These are phyloP conservation scores for Sylvia borin DNA, from an alignment of 2,797 vertebrate species.

Conservation along the genomic window DNA sequence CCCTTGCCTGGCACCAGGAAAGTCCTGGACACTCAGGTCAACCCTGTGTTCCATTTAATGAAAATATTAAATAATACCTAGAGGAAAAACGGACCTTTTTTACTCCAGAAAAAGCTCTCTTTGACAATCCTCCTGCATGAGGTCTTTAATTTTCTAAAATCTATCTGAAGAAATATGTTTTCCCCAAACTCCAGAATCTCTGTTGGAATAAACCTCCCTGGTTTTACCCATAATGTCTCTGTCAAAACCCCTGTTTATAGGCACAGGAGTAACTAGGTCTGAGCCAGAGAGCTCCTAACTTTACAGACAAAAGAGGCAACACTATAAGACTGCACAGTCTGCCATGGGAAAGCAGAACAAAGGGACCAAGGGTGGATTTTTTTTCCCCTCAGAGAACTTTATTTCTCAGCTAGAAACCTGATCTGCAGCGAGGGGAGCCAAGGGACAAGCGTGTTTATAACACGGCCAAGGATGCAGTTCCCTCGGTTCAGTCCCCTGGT, in stretches of 20 bases:
- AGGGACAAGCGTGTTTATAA: background rate
- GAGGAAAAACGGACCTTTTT: background rate
- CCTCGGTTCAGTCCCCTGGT: background rate
- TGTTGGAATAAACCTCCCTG: background rate
- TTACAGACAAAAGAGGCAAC: background rate
- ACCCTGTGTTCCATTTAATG: background rate
- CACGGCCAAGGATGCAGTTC: background rate
- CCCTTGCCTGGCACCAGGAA: background rate
- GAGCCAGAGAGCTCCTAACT: background rate
- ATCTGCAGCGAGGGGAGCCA: background rate
- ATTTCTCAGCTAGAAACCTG: constrained; percentile 28
- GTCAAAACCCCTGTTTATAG: background rate
- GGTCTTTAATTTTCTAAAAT: background rate
- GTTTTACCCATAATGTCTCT: background rate
- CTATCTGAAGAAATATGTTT: background rate
- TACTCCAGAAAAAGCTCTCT: background rate
- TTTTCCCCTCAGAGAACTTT: background rate
- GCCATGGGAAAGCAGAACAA: background rate
- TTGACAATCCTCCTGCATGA: background rate
- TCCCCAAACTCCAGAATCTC: background rate
- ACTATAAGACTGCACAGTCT: background rate
- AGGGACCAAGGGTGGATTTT: background rate
- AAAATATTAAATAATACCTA: background rate
- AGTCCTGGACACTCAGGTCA: background rate
- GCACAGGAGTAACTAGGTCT: background rate